phyloP scores from a whole-genome alignment of 2,888 invertebrate genomes.

The Drosophila testacea region DNA sequence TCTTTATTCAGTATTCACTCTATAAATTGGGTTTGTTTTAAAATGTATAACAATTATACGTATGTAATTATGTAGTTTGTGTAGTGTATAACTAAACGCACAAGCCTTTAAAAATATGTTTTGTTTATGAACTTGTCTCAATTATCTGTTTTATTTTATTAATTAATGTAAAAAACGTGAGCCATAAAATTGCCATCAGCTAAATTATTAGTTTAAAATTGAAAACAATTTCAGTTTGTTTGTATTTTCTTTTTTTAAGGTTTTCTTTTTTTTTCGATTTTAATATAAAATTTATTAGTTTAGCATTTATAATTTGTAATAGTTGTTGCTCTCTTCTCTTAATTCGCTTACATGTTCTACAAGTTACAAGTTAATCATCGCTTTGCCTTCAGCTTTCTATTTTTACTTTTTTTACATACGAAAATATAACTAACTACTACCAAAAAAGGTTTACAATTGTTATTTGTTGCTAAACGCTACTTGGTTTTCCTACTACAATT shows the following conservation, averaged over 20 bases:
- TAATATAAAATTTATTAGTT: constrained; percentile 64
- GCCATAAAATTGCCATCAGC: constrained; percentile 49
- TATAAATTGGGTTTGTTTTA: constrained; percentile 54
- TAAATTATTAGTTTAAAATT: constrained; percentile 64
- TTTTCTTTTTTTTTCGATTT: constrained; percentile 32
- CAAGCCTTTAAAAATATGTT: constrained; percentile 65
- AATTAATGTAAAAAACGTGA: constrained; percentile 60
- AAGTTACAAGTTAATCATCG: constrained; percentile 28
- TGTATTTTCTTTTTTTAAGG: constrained; percentile 29
- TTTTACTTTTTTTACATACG: constrained; percentile 32
- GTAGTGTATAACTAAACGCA: constrained; percentile 66
- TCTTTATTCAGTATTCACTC: constrained; percentile 22
- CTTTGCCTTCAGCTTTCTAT: constrained; percentile 7
- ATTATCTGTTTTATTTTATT: constrained; percentile 32
- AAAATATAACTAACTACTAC: constrained; percentile 56
- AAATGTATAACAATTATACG: constrained; percentile 47
- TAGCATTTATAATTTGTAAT: constrained; percentile 54
- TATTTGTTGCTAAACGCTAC: constrained; percentile 42
- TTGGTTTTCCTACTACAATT: constrained; percentile 53
- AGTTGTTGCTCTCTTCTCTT: constrained; percentile 49
- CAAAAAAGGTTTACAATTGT: constrained; percentile 45
- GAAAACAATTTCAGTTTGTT: constrained; percentile 67
- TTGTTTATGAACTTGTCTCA: constrained; percentile 53
- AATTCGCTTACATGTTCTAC: constrained; percentile 27
- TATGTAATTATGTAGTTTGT: constrained; percentile 36